Evolutionary conservation across 2,113 vertebrate genomes (phyloP).

Genomic region (Rhinolophus sinicus): DNA sequence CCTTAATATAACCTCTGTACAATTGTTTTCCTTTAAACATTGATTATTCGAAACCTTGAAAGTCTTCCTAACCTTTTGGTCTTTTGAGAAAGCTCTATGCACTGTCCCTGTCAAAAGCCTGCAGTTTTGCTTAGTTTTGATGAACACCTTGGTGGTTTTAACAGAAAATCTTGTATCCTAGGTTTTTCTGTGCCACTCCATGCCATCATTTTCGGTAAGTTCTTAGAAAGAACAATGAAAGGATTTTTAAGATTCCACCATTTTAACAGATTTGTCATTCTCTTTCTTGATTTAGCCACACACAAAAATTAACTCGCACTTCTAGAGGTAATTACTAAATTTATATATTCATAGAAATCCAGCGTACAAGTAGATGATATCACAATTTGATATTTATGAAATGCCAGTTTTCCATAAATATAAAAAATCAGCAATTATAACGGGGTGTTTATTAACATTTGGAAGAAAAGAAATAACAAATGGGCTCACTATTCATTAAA

Average conservation of each 20-base stretch:
- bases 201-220: conserved; percentile 82
- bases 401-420: conserved; percentile 87
- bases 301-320: conserved; percentile 79
- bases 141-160: conserved; percentile 71
- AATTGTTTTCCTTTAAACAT: conserved; percentile 67
- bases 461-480: conserved; percentile 87
- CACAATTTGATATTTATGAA: conserved; percentile 88
- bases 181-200: conserved; percentile 80
- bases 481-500: conserved; percentile 84
- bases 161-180: conserved; percentile 79
- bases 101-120: conserved; percentile 59
- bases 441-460: conserved; percentile 86
- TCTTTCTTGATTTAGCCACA: conserved; percentile 76
- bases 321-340: conserved; percentile 84
- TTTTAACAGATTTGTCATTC: conserved; percentile 83
- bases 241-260: conserved; percentile 75
- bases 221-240: conserved; percentile 76
- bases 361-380: conserved; percentile 82
- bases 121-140: conserved; percentile 64
- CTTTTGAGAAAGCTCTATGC: conserved; percentile 66
- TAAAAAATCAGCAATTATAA: conserved; percentile 87
- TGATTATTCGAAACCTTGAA: conserved; percentile 62
- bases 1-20: conserved; percentile 55
- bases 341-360: conserved; percentile 86
- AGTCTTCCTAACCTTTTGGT: conserved; percentile 18